phyloP scores from a whole-genome alignment of 2,888 invertebrate genomes.

The Diarsia mendica region DNA sequence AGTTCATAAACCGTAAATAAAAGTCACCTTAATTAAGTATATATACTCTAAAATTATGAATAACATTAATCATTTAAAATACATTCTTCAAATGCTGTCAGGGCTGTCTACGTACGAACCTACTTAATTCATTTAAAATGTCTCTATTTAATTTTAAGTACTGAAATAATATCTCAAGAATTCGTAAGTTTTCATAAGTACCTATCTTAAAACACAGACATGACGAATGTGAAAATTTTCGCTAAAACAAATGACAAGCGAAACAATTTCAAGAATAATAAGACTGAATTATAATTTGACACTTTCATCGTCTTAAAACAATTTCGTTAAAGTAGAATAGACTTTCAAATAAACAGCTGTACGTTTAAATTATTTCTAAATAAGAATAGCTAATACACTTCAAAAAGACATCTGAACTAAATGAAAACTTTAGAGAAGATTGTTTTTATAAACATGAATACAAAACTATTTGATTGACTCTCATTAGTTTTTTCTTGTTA shows the following conservation, averaged over 20 bases:
- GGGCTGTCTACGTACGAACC: neutral
- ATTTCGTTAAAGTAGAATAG: constrained; percentile 35
- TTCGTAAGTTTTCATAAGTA: constrained; percentile 32
- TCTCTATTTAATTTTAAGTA: constrained; percentile 25
- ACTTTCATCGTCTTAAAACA: constrained; percentile 38
- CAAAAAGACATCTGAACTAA: constrained; percentile 7
- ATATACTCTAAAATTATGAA: neutral
- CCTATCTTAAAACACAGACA: constrained; percentile 32
- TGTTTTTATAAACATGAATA: constrained; percentile 8
- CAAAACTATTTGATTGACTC: constrained; percentile 7
- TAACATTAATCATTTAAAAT: neutral
- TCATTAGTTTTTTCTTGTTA: neutral
- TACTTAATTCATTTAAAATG: constrained; percentile 48
- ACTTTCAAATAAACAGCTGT: constrained; percentile 36
- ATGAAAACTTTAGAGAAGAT: constrained; percentile 12
- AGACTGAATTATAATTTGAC: constrained; percentile 42
- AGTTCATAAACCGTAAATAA: neutral
- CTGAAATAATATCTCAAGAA: constrained; percentile 31
- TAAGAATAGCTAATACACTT: constrained; percentile 16
- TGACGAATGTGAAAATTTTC: constrained; percentile 39
- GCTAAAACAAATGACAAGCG: constrained; percentile 38
- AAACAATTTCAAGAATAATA: constrained; percentile 47
- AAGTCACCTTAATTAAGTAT: neutral
- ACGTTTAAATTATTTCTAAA: constrained; percentile 20
- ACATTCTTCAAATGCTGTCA: constrained; percentile 6